Evolutionary conservation across 2,113 vertebrate species (phyloP), one percentile per base, ranked within the genome.

Genomic region (rat (Rattus norvegicus)): DNA sequence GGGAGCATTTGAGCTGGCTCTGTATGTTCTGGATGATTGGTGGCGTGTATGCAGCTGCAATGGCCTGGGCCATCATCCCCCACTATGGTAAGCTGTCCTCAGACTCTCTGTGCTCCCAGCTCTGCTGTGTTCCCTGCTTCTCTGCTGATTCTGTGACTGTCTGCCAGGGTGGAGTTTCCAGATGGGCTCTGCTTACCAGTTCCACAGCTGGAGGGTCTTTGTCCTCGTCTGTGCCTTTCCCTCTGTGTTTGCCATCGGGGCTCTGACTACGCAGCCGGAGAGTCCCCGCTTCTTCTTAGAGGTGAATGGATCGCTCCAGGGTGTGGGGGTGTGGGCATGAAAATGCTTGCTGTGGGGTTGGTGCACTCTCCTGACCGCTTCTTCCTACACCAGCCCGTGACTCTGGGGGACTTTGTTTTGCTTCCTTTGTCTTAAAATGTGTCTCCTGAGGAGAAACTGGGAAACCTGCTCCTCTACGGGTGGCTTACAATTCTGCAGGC

Each of bases 21-120:
- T 99, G 99, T 98, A 99, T 99, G 99, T 99, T 99, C 98, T 99
- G 99, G 99, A 99, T 99, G 99, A 99, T 99, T 0, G 99, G 99
- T 0, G 99, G 99, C 2, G 99, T 99, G 98, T 99, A 99, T 1
- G 99, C 99, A 11, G 99, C 99, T 0, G 99, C 99, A 36, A 99
- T 99, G 99, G 99, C 99, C 61, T 99, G 99, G 99, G 99, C 99
- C 98, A 99, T 99, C 98, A 99, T 99, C 95, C 99, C 99, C 1
- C 99, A 99, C 98, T 99, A 99, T 0, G 99, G 99, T 99, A 98
- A 98, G 98, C 84, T 30, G 33, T 56, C 20, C n/a, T 30, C n/a
- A 9, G 72, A 36, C 30, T 16, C 22, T 43, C 75, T 33, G 47
- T 59, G 49, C n/a, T 61, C 67, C 81, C 22, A 56, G 24, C 61